Conservation (phyloP, 2,888 invertebrate species). For the Tenthredo mesomela region DNA sequence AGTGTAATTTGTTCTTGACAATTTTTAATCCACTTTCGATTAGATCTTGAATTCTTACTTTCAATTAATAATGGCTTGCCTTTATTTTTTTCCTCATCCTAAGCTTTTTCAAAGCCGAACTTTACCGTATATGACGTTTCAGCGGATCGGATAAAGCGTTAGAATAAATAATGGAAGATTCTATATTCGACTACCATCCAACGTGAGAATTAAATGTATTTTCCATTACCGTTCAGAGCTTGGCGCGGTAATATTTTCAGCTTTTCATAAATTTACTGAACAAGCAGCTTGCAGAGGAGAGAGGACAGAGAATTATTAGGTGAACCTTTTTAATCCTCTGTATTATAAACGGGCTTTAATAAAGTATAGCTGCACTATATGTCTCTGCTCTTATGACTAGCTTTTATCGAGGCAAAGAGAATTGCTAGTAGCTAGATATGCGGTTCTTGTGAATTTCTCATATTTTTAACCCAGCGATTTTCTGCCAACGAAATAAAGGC, state of each 20-base stretch:
- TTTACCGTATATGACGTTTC: background rate
- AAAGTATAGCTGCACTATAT: background rate
- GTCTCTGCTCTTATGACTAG: background rate
- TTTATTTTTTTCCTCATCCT: background rate
- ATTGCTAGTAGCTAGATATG: background rate
- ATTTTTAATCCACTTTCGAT: background rate
- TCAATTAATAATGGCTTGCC: background rate
- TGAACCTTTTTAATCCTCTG: conserved; percentile 11
- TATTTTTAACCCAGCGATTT: background rate
- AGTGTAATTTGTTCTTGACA: background rate
- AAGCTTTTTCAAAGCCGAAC: background rate
- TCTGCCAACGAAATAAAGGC: background rate
- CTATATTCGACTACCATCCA: background rate
- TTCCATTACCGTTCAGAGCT: background rate
- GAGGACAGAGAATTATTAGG: conserved; percentile 9
- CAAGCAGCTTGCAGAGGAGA: background rate
- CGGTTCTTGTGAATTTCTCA: background rate
- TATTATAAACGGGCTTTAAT: conserved; percentile 32
- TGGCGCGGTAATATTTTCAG: conserved; percentile 15
- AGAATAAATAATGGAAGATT: background rate
- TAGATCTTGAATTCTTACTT: background rate
- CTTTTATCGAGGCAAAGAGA: conserved; percentile 10
- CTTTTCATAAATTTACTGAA: conserved; percentile 24
- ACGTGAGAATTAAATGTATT: background rate
- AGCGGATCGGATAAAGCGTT: background rate